A percentile compares a stretch with the other conserved stretches of the same genome.
These are phyloP conservation scores for Macrostomum lignano DNA, from an alignment of 1,140 invertebrate genomes.

Conservation along the genomic window DNA sequence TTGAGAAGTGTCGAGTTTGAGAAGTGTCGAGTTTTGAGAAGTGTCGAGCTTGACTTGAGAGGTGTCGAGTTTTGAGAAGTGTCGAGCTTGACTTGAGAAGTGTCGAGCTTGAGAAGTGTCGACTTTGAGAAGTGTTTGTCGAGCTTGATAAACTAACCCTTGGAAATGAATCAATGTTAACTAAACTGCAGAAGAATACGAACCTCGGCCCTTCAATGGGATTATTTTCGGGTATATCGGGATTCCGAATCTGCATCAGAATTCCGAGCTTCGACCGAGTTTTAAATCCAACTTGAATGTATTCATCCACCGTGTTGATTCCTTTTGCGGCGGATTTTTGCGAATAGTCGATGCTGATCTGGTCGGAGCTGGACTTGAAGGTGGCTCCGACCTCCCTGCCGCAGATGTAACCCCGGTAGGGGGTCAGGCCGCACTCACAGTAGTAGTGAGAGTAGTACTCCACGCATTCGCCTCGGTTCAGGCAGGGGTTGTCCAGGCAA, in stretches of 20 bases:
- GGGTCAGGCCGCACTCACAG: slow-evolving; percentile 83
- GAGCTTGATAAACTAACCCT: no score
- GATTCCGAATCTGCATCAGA: slow-evolving; percentile 37
- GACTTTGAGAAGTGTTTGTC: no score
- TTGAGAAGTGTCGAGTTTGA: no score
- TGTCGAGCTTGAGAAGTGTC: no score
- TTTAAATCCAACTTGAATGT: slow-evolving; percentile 58
- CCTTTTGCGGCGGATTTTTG: slow-evolving; percentile 32
- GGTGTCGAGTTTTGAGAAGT: no score
- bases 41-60: no score
- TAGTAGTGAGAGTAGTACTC: slow-evolving; percentile 68
- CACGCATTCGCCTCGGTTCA: slow-evolving; percentile 74
- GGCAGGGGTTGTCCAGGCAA: slow-evolving; percentile 60
- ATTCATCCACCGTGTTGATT: slow-evolving; percentile 22
- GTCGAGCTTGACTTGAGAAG: no score
- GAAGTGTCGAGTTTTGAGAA: no score
- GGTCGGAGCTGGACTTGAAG: slow-evolving; percentile 27
- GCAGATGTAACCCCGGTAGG: slow-evolving; percentile 85
- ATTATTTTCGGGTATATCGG: no score
- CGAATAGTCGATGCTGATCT: slow-evolving; percentile 58
- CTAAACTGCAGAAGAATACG: no score
- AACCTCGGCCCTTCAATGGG: no score
- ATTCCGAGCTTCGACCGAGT: slow-evolving; percentile 82
- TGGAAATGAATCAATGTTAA: no score
- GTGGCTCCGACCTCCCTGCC: slow-evolving; percentile 51